Evolutionary conservation across 2,797 vertebrate species (phyloP), one percentile per base, ranked within the genome.

Genomic region (Mus minutoides): DNA sequence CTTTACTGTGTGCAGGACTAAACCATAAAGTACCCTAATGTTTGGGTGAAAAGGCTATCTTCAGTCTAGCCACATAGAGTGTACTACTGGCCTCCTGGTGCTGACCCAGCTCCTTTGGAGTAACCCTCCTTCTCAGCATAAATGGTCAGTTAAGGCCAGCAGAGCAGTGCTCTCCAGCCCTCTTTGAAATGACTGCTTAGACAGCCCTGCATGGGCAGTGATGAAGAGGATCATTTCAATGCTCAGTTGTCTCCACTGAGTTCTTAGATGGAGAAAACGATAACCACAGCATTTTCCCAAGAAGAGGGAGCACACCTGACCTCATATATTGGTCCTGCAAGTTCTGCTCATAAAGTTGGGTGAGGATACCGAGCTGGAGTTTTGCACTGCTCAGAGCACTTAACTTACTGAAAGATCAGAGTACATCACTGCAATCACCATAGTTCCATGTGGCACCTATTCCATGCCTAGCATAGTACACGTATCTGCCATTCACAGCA

Each of bases 1-100:
- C 92, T 96, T 49, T 73, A 80, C 52, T 49, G 3, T 40, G 76
- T 76, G 92, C 94, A 94, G 95, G 92, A 73, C 13, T 24, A 88
- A 97, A 91, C 96, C 97, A 96, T 97, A 77, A 96, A 95, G 94
- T 97, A 96, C 98, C 98, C 96, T 89, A 94, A 97, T 83, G 91
- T 82, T 97, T 97, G 97, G 94, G 22, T 2, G n/a, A 92, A 94
- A 92, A 92, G 77, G 97, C 88, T 94, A 80, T 97, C 97, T 96
- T 94, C 97, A 97, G 94, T 97, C 93, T 43, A 95, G 94, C 97
- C 97, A 97, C 16, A 4, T 94, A 95, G 76, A 83, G 89, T 94
- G 91, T 92, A 78, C 95, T 92, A 78, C 95, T 73, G 94, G 95
- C 96, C 97, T 94, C 94, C 76, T 82, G 49, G 71, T 0, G 80